A percentile compares a stretch with the other conserved stretches of the same genome.
Conservation (phyloP, 2,113 vertebrate genomes). For the Anser cygnoides region DNA sequence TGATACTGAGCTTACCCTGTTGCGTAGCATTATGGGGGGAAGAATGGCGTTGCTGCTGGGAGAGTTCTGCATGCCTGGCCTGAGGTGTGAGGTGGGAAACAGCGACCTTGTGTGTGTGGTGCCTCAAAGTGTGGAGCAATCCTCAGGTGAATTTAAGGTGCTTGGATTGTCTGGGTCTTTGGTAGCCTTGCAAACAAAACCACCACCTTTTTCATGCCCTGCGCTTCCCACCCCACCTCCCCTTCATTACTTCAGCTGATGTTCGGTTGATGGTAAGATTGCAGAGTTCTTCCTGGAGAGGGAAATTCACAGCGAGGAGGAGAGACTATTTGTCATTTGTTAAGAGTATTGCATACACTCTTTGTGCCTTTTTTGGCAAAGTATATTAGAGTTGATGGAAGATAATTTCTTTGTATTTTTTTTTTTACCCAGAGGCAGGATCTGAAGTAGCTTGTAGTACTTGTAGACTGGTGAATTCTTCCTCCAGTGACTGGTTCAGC, state of each 20-base stretch:
- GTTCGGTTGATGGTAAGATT: too few relatives aligned
- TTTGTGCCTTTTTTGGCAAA: conserved; percentile 25
- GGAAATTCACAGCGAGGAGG: background rate
- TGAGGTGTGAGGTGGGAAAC: background rate
- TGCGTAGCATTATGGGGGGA: accelerated
- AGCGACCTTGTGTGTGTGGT: accelerated
- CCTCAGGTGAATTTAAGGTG: background rate
- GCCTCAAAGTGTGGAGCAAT: background rate
- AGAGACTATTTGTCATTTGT: background rate
- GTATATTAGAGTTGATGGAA: background rate
- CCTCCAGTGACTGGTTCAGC: background rate
- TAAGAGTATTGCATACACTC: background rate
- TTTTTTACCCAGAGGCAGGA: background rate
- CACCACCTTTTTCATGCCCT: background rate
- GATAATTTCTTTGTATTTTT: background rate
- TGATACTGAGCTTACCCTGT: accelerated
- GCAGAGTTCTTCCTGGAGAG: background rate
- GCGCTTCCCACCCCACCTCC: background rate
- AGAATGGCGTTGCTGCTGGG: background rate
- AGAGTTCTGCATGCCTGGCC: background rate
- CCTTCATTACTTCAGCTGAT: background rate
- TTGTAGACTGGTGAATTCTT: background rate
- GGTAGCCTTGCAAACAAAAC: background rate
- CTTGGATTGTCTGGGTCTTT: background rate
- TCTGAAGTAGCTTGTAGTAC: background rate